Evolutionary conservation across 1,140 invertebrate genomes (phyloP).

Genomic region (Melitaea cinxia): DNA sequence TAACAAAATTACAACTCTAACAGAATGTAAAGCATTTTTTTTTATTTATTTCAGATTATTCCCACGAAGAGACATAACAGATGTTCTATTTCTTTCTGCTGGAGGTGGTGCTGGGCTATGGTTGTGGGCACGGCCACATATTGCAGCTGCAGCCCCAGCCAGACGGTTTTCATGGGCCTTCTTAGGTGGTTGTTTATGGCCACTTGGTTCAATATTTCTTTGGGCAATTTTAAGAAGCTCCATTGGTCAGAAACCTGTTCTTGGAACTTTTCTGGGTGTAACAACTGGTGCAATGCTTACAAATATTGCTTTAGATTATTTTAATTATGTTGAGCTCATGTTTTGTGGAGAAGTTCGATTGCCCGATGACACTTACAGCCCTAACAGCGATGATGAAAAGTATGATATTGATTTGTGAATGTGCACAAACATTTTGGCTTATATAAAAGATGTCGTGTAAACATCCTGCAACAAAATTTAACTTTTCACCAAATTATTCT

Average conservation of each 20-base stretch:
- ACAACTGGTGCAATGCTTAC: conserved; percentile 75
- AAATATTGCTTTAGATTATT: conserved; percentile 79
- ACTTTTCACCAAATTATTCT: conserved; percentile 10
- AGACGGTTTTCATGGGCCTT: conserved; percentile 79
- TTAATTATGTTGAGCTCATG: conserved; percentile 78
- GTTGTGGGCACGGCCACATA: conserved; percentile 78
- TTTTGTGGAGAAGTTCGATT: conserved; percentile 74
- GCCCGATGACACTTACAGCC: conserved; percentile 71
- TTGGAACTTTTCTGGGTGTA: conserved; percentile 71
- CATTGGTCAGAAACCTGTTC: conserved; percentile 70
- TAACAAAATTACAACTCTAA: too few species aligned
- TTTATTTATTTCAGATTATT: conserved; percentile 66
- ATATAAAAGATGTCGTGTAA: not conserved
- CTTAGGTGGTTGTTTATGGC: conserved; percentile 74
- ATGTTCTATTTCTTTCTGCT: conserved; percentile 72
- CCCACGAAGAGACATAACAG: conserved; percentile 74
- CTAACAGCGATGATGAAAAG: conserved; percentile 80
- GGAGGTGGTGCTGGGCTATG: conserved; percentile 74
- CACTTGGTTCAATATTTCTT: conserved; percentile 75
- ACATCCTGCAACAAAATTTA: not conserved
- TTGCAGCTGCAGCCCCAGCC: conserved; percentile 74
- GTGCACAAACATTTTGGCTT: not conserved
- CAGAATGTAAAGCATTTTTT: not conserved
- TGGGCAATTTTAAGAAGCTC: conserved; percentile 79
- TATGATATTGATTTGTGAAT: conserved; percentile 77